These are phyloP conservation scores for Hirundo rustica DNA, from an alignment of 2,797 vertebrate genomes.

Conservation along the genomic window DNA sequence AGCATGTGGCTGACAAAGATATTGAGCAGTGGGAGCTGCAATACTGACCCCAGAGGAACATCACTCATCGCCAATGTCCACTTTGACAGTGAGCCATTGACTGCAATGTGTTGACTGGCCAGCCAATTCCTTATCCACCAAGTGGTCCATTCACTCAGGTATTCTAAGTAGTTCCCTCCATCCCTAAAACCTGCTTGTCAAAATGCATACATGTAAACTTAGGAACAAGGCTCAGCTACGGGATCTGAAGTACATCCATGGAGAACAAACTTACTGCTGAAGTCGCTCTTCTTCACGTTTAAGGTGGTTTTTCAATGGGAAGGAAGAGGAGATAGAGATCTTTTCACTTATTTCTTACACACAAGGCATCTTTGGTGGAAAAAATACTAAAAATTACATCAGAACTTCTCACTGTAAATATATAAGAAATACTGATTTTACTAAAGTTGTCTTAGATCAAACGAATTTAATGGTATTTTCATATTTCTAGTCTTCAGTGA, in stretches of 20 bases:
- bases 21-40: neutral
- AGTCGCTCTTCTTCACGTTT: neutral
- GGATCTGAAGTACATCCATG: neutral
- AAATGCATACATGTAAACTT: neutral
- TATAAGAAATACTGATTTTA: neutral
- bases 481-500: neutral
- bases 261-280: neutral
- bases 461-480: neutral
- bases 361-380: neutral
- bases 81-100: neutral
- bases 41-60: neutral
- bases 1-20: neutral
- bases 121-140: neutral
- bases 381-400: neutral
- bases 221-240: neutral
- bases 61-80: neutral
- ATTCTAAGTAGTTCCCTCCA: neutral
- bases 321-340: neutral
- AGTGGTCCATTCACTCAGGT: neutral
- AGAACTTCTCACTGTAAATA: neutral
- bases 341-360: neutral
- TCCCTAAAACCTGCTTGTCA: neutral
- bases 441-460: neutral
- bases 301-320: neutral
- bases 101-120: neutral